These are phyloP conservation scores for Toxotes jaculatrix DNA, from an alignment of 2,113 vertebrate species.

Conservation along the genomic window DNA sequence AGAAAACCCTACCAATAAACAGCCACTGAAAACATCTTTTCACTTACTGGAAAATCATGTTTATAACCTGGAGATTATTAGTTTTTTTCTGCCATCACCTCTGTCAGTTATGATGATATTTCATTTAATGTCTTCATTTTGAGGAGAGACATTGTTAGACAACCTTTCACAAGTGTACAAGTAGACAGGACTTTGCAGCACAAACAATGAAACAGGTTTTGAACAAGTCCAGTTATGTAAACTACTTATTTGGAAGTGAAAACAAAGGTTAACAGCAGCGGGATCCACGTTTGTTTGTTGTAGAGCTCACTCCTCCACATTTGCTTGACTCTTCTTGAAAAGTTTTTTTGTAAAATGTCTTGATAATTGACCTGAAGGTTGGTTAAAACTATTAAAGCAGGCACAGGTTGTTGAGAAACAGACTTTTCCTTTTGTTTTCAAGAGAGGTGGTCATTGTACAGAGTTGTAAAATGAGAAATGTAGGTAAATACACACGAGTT, in stretches of 20 bases:
- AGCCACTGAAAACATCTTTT: too few relatives aligned
- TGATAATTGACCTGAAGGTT: background rate
- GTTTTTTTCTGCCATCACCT: too few relatives aligned
- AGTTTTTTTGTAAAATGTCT: background rate
- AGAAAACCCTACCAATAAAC: too few relatives aligned
- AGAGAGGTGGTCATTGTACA: background rate
- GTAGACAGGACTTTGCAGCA: background rate
- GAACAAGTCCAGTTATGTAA: background rate
- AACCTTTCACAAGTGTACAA: too few relatives aligned
- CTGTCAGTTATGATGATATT: too few relatives aligned
- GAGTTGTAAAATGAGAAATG: background rate
- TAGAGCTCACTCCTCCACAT: background rate
- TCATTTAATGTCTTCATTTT: too few relatives aligned
- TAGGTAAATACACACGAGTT: too few relatives aligned
- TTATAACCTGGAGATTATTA: too few relatives aligned
- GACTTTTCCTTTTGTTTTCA: background rate
- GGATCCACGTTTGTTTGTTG: background rate
- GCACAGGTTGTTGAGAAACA: background rate
- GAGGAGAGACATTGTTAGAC: background rate
- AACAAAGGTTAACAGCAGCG: background rate
- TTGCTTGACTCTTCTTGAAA: background rate
- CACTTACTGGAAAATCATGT: too few relatives aligned
- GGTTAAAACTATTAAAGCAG: background rate
- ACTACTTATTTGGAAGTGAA: background rate
- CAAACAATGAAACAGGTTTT: constrained; percentile 4